Evolutionary conservation across 2,113 vertebrate genomes (phyloP).

Genomic region (Seriola dumerili): DNA sequence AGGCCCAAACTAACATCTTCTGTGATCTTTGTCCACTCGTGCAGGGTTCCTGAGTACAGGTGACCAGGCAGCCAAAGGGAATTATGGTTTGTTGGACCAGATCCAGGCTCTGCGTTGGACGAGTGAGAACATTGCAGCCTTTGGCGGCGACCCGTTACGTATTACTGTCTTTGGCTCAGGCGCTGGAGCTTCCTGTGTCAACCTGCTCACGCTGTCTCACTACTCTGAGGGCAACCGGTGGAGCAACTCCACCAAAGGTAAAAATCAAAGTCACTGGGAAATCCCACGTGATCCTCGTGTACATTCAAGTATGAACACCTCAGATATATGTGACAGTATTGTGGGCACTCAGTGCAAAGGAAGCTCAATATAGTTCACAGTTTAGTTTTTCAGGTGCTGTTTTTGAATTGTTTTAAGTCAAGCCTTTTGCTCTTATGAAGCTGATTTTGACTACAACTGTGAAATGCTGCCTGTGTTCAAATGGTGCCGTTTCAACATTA

Average conservation of each 20-base stretch:
- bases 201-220: conserved; percentile 99
- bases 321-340: background rate
- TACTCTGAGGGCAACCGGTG: conserved; percentile 99
- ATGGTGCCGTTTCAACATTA: too few species aligned
- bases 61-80: conserved; percentile 98
- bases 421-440: background rate
- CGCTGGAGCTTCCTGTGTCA: conserved; percentile 97
- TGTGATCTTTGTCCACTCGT: conserved; percentile 59
- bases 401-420: too few species aligned
- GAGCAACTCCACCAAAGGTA: conserved; percentile 99
- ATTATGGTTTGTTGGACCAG: conserved; percentile 96
- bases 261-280: conserved; percentile 59
- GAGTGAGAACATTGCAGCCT: conserved; percentile 99
- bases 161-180: conserved; percentile 99
- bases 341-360: background rate
- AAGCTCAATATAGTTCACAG: background rate
- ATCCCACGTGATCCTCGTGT: background rate
- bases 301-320: background rate
- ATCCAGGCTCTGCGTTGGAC: conserved; percentile 99
- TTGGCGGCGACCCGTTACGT: conserved; percentile 97
- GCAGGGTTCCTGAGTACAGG: conserved; percentile 98
- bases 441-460: background rate
- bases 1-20: background rate
- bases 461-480: too few species aligned
- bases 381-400: too few species aligned